Base-by-base conservation (phyloP, 2,888 invertebrate species). In the Molanna angustata region DNA sequence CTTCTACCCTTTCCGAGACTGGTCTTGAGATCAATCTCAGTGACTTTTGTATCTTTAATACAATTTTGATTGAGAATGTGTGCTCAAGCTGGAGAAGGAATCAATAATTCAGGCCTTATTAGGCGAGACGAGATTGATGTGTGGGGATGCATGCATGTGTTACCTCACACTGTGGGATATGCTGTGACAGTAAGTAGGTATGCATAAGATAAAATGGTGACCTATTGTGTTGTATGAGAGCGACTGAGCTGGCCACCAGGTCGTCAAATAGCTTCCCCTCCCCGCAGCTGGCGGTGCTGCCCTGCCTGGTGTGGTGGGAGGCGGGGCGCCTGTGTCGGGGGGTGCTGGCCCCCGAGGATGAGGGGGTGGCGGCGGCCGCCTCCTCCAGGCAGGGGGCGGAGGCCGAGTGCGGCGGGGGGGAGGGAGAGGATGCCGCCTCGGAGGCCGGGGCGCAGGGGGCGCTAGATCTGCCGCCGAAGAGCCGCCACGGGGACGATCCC, bases 191-290 rank as follows among this genome's bases (percentile, higher is more conserved):
- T 27, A 27, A 11, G 27, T 27, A 27, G 27, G 11, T 27, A 33
- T 6, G 14, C 33, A 33, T 3, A 3, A 13, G 33, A 33, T 33
- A 4, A 33, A 33, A 33, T 13, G 20, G 21, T 16, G 7, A 81
- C 82, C 81, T 74, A 62, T 84, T 82, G 68, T 86, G 82, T 64
- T 85, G 85, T 62, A 88, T 87, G 49, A 87, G 71, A 9, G 86
- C 87, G 48, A 85, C 80, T 20, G 86, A 86, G 62, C 86, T 86
- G 35, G 84, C 84, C 13, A 86, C 80, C 18, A 82, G 74, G 63
- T 80, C 80, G 56, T 80, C 78, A 60, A 76, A 77, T 65, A 76
- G 76, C 64, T 77, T 77, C 16, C 56, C 49, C 17, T 59, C 58
- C 16, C 56, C 56, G 65, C 76, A 76, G 59, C 76, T 77, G 19